Conservation (phyloP, 2,888 invertebrate genomes). For the Synergus japonicus region DNA sequence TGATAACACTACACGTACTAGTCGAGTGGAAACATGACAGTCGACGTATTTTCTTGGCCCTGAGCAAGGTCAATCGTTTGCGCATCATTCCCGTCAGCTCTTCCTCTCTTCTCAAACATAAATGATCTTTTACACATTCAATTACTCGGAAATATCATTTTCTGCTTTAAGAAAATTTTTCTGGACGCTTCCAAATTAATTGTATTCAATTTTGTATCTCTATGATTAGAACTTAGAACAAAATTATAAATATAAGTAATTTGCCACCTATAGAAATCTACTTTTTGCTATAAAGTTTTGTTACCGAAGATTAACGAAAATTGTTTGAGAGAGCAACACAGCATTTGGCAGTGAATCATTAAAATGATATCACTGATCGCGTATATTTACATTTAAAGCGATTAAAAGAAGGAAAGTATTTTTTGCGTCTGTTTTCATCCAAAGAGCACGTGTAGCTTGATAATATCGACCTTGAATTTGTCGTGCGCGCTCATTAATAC, state of each 20-base stretch:
- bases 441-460: constrained; percentile 35
- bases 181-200: not conserved
- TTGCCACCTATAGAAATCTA: not conserved
- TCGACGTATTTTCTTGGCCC: constrained; percentile 21
- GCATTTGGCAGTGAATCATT: constrained; percentile 31
- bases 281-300: not conserved
- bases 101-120: not conserved
- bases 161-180: not conserved
- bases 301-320: not conserved
- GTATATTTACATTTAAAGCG: constrained; percentile 19
- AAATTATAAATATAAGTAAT: not conserved
- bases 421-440: constrained; percentile 23
- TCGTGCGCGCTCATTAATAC: constrained; percentile 12
- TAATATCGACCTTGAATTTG: constrained; percentile 34
- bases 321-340: not conserved
- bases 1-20: constrained; percentile 16
- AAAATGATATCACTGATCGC: constrained; percentile 16
- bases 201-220: too few species aligned
- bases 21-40: not conserved
- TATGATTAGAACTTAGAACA: too few species aligned
- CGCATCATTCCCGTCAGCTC: not conserved
- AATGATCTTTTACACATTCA: not conserved
- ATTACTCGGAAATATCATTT: not conserved
- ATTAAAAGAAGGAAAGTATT: constrained; percentile 34
- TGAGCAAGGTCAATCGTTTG: constrained; percentile 22